These are phyloP conservation scores for Xenopus laevis DNA, from an alignment of 2,113 vertebrate genomes.

Conservation along the genomic window DNA sequence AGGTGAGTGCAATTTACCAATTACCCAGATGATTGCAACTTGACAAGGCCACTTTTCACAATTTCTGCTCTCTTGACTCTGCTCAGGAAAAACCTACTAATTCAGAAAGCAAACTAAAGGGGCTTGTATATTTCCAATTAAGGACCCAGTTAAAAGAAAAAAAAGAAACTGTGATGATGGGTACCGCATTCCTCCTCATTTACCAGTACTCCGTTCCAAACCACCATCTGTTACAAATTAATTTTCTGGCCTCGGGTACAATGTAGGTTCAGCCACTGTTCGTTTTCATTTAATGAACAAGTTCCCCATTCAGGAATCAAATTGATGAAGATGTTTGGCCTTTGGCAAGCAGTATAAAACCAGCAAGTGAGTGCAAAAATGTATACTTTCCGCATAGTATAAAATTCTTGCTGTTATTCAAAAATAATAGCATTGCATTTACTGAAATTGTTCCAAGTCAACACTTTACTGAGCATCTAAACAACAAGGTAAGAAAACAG, in stretches of 20 bases:
- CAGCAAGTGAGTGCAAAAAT: background rate
- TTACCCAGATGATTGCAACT: background rate
- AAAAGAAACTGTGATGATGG: background rate
- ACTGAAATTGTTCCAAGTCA: no score
- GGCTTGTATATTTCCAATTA: background rate
- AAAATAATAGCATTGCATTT: no score
- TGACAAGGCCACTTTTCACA: background rate
- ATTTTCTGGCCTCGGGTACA: slow-evolving; percentile 52
- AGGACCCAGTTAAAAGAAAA: background rate
- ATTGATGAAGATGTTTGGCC: slow-evolving; percentile 66
- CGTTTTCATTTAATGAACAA: slow-evolving; percentile 63
- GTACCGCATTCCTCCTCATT: background rate
- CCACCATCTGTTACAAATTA: slow-evolving; percentile 53
- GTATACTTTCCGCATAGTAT: background rate
- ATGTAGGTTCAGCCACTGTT: slow-evolving; percentile 58
- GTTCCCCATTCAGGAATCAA: slow-evolving; percentile 59
- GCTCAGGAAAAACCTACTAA: slow-evolving; percentile 5
- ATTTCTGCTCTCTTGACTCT: background rate
- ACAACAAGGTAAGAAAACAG: no score
- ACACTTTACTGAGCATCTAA: no score
- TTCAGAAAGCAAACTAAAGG: background rate
- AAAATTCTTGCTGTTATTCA: background rate
- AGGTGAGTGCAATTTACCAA: slow-evolving; percentile 2
- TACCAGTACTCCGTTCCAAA: background rate
- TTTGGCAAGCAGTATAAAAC: slow-evolving; percentile 48